Evolutionary conservation across 2,113 vertebrate species (phyloP).

Genomic region (Boulengeromyrus knoepffleri): DNA sequence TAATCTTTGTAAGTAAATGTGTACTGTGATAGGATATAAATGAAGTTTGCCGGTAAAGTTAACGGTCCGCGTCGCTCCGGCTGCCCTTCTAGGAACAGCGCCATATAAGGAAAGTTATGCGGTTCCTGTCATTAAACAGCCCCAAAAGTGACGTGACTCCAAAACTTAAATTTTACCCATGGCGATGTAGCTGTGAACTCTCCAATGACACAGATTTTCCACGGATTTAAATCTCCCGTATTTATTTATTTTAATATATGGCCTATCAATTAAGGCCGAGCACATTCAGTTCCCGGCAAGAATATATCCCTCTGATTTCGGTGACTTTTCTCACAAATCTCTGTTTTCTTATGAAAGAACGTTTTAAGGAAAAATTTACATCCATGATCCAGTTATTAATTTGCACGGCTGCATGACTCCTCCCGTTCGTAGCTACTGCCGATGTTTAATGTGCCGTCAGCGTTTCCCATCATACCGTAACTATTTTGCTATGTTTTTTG

Average conservation of each 20-base stretch:
- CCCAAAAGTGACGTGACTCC: background rate
- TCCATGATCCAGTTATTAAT: background rate
- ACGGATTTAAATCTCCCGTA: background rate
- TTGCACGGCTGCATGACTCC: background rate
- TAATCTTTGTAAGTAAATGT: background rate
- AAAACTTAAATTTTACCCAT: too few species aligned
- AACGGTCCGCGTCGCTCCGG: background rate
- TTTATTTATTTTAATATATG: background rate
- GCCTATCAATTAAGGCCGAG: background rate
- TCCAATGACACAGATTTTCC: background rate
- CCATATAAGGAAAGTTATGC: slow-evolving; percentile 59
- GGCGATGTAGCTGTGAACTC: background rate
- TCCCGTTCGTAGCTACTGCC: background rate
- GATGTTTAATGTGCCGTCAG: background rate
- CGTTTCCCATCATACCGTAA: background rate
- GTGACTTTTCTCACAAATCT: background rate
- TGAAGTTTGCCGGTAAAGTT: background rate
- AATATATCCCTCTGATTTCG: background rate
- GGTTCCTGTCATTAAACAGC: background rate
- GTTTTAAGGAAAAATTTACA: background rate
- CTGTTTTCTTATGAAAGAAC: background rate
- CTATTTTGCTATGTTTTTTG: background rate
- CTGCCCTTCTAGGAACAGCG: background rate
- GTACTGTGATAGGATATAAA: background rate
- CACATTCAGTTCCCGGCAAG: background rate